Conservation (phyloP, 2,113 vertebrate species). For the Podarcis raffonei region DNA sequence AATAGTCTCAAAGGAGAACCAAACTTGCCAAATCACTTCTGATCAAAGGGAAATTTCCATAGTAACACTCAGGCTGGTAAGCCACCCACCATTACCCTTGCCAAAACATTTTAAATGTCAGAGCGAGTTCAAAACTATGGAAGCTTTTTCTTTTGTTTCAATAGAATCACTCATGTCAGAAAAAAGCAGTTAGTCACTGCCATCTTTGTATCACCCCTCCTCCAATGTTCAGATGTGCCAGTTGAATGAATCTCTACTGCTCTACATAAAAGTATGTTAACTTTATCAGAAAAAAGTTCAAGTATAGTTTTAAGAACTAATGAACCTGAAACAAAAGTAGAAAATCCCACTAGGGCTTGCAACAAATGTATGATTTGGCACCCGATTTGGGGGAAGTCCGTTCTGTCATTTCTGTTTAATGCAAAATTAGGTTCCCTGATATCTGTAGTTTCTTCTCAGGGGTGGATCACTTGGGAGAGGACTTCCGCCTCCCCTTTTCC, state of each 20-base stretch:
- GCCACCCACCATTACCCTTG: not conserved
- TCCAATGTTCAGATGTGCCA: not conserved
- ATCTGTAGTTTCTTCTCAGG: not conserved
- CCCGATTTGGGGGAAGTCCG: not conserved
- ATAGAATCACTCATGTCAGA: not conserved
- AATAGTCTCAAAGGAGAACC: not conserved
- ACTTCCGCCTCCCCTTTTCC: too few relatives aligned
- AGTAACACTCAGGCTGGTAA: not conserved
- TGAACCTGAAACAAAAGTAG: not conserved
- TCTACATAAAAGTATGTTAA: not conserved
- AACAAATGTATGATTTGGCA: not conserved
- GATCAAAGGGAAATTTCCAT: not conserved
- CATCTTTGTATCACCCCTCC: not conserved
- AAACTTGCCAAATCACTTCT: not conserved
- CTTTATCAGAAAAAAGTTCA: not conserved
- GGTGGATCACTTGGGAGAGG: too few relatives aligned
- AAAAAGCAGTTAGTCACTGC: not conserved
- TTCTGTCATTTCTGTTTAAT: not conserved
- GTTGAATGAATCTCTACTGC: not conserved
- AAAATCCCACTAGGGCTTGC: not conserved
- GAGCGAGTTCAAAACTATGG: not conserved
- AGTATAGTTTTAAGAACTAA: not conserved
- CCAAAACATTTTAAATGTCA: not conserved
- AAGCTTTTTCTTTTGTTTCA: not conserved
- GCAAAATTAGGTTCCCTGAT: not conserved